Evolutionary conservation across 2,888 invertebrate species (phyloP), one percentile per base, ranked within the genome.

Genomic region (Aspidapion aeneum): DNA sequence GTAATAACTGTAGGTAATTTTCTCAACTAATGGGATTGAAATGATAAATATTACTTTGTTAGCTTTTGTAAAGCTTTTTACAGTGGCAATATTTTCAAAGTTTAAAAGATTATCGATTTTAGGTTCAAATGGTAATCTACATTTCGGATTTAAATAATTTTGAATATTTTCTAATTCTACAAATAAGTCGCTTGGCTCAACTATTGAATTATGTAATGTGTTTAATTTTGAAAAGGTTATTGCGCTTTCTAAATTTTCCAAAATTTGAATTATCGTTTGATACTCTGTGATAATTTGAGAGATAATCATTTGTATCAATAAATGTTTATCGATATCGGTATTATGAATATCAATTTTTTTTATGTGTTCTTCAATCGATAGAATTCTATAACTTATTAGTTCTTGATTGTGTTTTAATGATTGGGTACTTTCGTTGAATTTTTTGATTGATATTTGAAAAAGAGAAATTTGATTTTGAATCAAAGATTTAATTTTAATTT

Each of bases 151-250:
- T 52, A 52, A 52, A 52, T 52, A n/a, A 18, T n/a, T 52, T 52
- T 52, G 17, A 52, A 52, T 52, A n/a, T 18, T n/a, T 9, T n/a
- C n/a, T 9, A 52, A 9, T 52, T 52, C 52, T 5, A 7, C 19
- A 18, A 52, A 19, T n/a, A 18, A 58, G 18, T 58, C 18, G 2
- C 12, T 58, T 49, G 22, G 49, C 16, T 22, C 21, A 16, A 57
- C 3, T 49, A 58, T 58, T n/a, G 58, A 1, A 18, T 49, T 58
- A 48, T 49, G 49, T 22, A 58, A 50, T 17, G 20, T 58, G 48
- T 58, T 58, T 18, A 58, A 17, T 50, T 48, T 58, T n/a, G 58
- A 21, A 58, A 58, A 48, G 12, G 58, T 58, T 48, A 49, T 49
- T 58, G 18, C 58, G 2, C 9, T 49, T 48, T 50, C 48, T 1